Percentiles rank a stretch among this genome's conserved stretches.
phyloP scores from a whole-genome alignment of 2,888 invertebrate species.

The Vanessa cardui region DNA sequence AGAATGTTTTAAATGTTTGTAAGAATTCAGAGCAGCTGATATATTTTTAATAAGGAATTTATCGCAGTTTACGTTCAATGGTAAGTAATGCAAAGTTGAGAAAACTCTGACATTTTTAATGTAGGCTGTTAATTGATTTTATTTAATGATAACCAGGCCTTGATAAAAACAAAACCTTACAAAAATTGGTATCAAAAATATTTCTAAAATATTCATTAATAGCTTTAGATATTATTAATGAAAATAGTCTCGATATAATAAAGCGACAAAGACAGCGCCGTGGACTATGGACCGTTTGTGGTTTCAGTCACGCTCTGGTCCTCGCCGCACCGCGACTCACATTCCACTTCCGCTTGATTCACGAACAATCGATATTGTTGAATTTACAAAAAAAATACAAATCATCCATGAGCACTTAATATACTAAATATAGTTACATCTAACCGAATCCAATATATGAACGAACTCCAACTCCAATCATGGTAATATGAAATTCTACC shows the following conservation, averaged over 20 bases:
- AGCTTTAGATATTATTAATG: background rate
- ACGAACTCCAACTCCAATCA: too few species aligned
- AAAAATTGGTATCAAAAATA: too few species aligned
- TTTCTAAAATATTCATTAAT: too few species aligned
- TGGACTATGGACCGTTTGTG: constrained; percentile 52
- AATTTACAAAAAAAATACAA: constrained; percentile 27
- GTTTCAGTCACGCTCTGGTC: constrained; percentile 72
- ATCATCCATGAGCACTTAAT: constrained; percentile 2
- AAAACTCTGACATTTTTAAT: too few species aligned
- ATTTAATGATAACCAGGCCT: too few species aligned
- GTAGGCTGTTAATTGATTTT: too few species aligned
- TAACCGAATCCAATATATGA: too few species aligned
- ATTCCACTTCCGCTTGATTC: constrained; percentile 75
- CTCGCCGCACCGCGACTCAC: constrained; percentile 66
- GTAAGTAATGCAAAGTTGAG: too few species aligned
- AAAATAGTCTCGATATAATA: background rate
- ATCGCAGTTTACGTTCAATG: background rate
- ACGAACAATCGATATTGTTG: constrained; percentile 77
- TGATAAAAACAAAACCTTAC: too few species aligned
- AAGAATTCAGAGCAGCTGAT: background rate
- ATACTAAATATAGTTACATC: background rate
- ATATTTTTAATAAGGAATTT: constrained; percentile 15
- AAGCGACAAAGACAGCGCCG: constrained; percentile 15
- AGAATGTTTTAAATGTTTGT: background rate
- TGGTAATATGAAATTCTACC: too few species aligned